Evolutionary conservation across 1,140 invertebrate genomes (phyloP).

Genomic region (Pachyrhynchus sulphureomaculatus): DNA sequence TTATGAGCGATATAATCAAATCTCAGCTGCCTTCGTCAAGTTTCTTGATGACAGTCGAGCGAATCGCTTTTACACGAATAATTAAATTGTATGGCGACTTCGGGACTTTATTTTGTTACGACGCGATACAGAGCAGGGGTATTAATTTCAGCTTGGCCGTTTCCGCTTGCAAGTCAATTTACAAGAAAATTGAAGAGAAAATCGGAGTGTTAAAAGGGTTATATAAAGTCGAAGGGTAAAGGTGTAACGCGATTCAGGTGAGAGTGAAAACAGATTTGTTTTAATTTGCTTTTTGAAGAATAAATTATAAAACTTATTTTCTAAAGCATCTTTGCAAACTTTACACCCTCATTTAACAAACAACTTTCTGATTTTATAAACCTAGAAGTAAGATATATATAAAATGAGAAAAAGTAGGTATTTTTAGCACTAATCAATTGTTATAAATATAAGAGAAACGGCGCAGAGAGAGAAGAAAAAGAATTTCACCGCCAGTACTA

Average conservation of each 20-base stretch:
- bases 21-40: slow-evolving; percentile 15
- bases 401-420: too few relatives aligned
- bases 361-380: too few relatives aligned
- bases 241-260: neutral
- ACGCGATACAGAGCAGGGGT: slow-evolving; percentile 11
- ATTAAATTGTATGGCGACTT: slow-evolving; percentile 31
- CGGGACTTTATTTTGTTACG: slow-evolving; percentile 28
- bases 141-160: slow-evolving; percentile 27
- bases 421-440: too few relatives aligned
- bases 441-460: too few relatives aligned
- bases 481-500: too few relatives aligned
- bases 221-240: neutral
- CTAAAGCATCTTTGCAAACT: too few relatives aligned
- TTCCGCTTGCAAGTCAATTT: slow-evolving; percentile 28
- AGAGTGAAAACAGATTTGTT: too few relatives aligned
- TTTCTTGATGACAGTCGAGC: slow-evolving; percentile 17
- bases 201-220: slow-evolving; percentile 9
- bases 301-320: too few relatives aligned
- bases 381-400: too few relatives aligned
- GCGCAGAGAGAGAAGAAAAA: too few relatives aligned
- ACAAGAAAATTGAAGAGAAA: slow-evolving; percentile 29
- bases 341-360: too few relatives aligned
- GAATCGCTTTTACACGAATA: slow-evolving; percentile 29
- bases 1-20: slow-evolving; percentile 19
- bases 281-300: too few relatives aligned